These are phyloP conservation scores for Hesperia comma DNA, from an alignment of 2,888 invertebrate genomes.

Conservation along the genomic window DNA sequence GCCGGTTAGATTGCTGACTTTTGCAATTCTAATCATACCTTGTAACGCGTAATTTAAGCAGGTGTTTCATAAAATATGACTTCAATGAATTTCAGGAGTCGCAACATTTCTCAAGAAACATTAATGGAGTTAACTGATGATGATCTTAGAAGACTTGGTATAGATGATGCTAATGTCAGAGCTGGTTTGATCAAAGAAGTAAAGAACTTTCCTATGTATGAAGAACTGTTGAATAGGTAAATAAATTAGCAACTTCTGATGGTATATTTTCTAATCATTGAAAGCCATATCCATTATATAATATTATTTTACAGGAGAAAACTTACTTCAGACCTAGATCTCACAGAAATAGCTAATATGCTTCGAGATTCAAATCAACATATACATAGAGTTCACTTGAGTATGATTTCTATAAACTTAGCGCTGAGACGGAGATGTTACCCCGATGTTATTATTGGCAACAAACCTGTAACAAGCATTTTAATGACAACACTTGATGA, in stretches of 20 bases:
- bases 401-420: conserved; percentile 67
- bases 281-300: not conserved
- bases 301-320: conserved; percentile 20
- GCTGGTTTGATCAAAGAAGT: conserved; percentile 65
- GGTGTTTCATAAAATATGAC: too few species aligned
- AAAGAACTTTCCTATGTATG: conserved; percentile 69
- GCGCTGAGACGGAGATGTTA: conserved; percentile 67
- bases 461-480: conserved; percentile 74
- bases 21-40: too few species aligned
- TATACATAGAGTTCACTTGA: conserved; percentile 70
- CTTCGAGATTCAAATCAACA: conserved; percentile 74
- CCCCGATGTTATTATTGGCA: conserved; percentile 64
- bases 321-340: conserved; percentile 49
- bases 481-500: conserved; percentile 67
- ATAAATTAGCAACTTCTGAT: not conserved
- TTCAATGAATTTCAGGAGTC: conserved; percentile 17
- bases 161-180: conserved; percentile 65
- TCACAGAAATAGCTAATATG: conserved; percentile 66
- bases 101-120: conserved; percentile 57
- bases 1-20: too few species aligned
- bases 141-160: conserved; percentile 71
- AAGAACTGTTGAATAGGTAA: conserved; percentile 51
- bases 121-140: conserved; percentile 71
- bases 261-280: not conserved
- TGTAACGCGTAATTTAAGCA: too few species aligned